Percentiles rank a stretch among this genome's conserved stretches.
Evolutionary conservation across 1,140 invertebrate genomes (phyloP).

Genomic region (Ridgeia piscesae): DNA sequence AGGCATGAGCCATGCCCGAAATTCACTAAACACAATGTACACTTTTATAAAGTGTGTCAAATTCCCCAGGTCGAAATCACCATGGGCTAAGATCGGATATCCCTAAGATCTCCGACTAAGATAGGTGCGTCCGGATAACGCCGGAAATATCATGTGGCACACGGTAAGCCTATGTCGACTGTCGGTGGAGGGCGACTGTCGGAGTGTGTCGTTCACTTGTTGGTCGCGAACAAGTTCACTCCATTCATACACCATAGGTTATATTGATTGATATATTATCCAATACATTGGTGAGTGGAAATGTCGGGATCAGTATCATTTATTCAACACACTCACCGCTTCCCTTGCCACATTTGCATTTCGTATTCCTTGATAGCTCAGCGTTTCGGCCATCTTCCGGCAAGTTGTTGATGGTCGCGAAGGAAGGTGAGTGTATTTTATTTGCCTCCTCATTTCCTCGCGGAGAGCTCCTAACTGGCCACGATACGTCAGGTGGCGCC

Average conservation of each 20-base stretch:
- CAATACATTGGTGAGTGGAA: not conserved
- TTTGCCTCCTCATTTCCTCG: not conserved
- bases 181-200: no score
- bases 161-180: not conserved
- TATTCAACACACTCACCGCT: conserved; percentile 39
- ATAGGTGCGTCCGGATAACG: no score
- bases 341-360: conserved; percentile 54
- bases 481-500: not conserved
- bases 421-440: not conserved
- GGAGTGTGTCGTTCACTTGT: no score
- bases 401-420: conserved; percentile 3
- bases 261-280: not conserved
- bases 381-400: conserved; percentile 41
- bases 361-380: conserved; percentile 52
- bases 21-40: no score
- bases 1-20: no score
- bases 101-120: no score
- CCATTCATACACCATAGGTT: not conserved
- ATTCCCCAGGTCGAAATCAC: no score
- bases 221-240: not conserved
- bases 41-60: no score
- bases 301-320: not conserved
- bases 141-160: no score
- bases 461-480: not conserved
- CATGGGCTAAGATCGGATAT: no score